Conservation (phyloP, 2,113 vertebrate species). For the Trinectes maculatus region DNA sequence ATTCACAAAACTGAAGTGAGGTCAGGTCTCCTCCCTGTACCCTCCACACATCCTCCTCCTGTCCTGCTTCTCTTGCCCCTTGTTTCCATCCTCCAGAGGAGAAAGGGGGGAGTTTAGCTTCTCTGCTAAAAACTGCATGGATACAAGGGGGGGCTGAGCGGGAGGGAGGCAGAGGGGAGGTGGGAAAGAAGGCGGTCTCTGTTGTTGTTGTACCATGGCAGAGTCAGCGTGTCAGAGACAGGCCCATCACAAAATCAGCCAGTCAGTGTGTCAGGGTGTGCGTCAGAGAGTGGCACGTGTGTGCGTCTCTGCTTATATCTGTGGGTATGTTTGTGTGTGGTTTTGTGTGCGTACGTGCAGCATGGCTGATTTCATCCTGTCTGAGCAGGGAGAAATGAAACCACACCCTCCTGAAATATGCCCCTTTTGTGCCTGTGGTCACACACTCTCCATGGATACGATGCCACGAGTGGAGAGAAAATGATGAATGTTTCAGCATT, state of each 20-base stretch:
- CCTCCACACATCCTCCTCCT: constrained; percentile 52
- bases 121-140: constrained; percentile 85
- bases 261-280: constrained; percentile 64
- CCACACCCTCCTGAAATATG: constrained; percentile 65
- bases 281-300: constrained; percentile 40
- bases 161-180: constrained; percentile 26
- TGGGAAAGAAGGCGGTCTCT: constrained; percentile 48
- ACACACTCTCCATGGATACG: constrained; percentile 25
- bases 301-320: constrained; percentile 34
- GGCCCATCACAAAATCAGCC: constrained; percentile 68
- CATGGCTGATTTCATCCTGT: constrained; percentile 50
- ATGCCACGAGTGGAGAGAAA: constrained; percentile 8
- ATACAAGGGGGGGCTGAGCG: constrained; percentile 79
- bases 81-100: constrained; percentile 57
- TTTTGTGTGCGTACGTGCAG: constrained; percentile 26
- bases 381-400: constrained; percentile 34
- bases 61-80: constrained; percentile 66
- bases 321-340: constrained; percentile 16
- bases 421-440: constrained; percentile 24
- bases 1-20: constrained; percentile 50
- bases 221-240: constrained; percentile 76
- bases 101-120: constrained; percentile 49
- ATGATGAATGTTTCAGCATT: background rate
- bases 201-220: constrained; percentile 59
- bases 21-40: constrained; percentile 49